A percentile compares a stretch with the other conserved stretches of the same genome.
phyloP scores from a whole-genome alignment of 2,888 invertebrate genomes.

The Myopa testacea region DNA sequence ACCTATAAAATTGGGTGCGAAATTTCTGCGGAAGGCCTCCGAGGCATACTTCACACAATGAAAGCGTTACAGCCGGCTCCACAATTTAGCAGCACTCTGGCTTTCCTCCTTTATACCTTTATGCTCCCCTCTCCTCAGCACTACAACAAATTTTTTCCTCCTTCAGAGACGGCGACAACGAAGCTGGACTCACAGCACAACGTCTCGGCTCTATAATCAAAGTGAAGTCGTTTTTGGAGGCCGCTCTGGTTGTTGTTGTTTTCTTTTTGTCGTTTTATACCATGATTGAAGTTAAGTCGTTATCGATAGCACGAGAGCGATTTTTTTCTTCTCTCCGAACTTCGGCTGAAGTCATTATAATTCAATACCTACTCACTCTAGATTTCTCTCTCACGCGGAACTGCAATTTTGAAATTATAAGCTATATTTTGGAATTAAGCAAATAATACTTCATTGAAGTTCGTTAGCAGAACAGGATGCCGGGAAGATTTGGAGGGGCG shows the following conservation, averaged over 20 bases:
- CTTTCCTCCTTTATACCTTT: not conserved
- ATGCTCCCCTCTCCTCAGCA: not conserved
- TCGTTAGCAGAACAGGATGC: not conserved
- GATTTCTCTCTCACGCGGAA: not conserved
- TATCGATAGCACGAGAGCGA: not conserved
- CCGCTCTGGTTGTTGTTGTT: slow-evolving; percentile 22
- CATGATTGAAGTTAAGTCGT: not conserved
- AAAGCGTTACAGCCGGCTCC: slow-evolving; percentile 4
- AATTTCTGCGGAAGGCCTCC: slow-evolving; percentile 23
- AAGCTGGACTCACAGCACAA: no score
- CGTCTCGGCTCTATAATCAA: not conserved
- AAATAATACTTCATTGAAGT: not conserved
- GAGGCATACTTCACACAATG: slow-evolving; percentile 18
- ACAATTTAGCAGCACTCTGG: not conserved
- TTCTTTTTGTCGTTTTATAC: slow-evolving; percentile 4
- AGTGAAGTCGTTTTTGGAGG: slow-evolving; percentile 15
- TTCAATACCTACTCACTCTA: not conserved
- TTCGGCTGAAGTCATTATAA: not conserved
- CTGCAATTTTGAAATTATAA: not conserved
- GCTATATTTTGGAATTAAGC: not conserved
- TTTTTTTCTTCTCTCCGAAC: not conserved
- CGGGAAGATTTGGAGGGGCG: not conserved
- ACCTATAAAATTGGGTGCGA: slow-evolving; percentile 32
- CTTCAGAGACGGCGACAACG: no score
- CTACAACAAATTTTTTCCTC: not conserved